Evolutionary conservation across 2,113 vertebrate species (phyloP).

Genomic region (Pantherophis guttatus): DNA sequence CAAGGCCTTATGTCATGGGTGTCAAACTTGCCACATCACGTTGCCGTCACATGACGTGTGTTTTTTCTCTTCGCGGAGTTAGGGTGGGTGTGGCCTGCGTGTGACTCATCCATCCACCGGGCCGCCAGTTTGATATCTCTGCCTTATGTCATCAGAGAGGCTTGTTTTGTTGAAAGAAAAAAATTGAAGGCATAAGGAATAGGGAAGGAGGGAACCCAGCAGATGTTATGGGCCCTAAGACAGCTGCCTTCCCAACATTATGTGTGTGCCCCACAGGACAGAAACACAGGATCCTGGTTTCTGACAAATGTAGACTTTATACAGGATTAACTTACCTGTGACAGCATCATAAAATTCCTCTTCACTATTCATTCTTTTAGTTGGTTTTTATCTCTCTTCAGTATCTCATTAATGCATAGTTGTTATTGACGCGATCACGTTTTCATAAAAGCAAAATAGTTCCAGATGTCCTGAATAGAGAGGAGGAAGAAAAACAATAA

Average conservation of each 20-base stretch:
- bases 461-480: slow-evolving; percentile 45
- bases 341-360: slow-evolving; percentile 97
- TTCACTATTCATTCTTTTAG: slow-evolving; percentile 87
- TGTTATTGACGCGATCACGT: not conserved
- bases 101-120: no score
- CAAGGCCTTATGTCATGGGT: not conserved
- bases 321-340: slow-evolving; percentile 76
- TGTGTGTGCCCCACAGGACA: not conserved
- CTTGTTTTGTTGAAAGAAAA: not conserved
- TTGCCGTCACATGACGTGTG: no score
- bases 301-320: not conserved
- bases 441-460: slow-evolving; percentile 35
- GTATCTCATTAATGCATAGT: slow-evolving; percentile 55
- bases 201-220: not conserved
- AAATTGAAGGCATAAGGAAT: not conserved
- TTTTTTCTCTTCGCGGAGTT: no score
- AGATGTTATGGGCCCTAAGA: not conserved
- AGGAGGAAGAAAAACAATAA: slow-evolving; percentile 40
- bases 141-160: not conserved
- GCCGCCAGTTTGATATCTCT: no score
- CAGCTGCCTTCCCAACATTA: no score
- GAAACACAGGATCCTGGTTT: not conserved
- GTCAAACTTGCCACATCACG: no score
- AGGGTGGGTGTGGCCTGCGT: no score
- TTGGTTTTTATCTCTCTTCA: slow-evolving; percentile 38